Conservation (phyloP, 2,113 vertebrate species). For the Noturus placidus region DNA sequence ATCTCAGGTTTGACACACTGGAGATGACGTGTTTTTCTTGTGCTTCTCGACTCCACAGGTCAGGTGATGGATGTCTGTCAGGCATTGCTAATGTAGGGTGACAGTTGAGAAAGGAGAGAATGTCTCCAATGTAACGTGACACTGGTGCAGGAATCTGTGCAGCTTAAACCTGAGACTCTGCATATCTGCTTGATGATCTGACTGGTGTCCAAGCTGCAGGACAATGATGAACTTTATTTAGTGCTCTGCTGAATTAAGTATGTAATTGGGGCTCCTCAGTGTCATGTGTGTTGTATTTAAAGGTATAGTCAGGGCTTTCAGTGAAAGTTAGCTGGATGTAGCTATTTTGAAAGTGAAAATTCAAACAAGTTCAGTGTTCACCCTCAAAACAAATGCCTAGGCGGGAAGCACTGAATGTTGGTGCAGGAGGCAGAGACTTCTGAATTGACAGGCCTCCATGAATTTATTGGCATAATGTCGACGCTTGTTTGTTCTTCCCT, state of each 20-base stretch:
- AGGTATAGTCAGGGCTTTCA: not conserved
- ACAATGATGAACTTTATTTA: constrained; percentile 40
- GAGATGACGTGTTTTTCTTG: not conserved
- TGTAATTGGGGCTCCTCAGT: constrained; percentile 31
- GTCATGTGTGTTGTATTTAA: not conserved
- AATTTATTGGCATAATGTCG: not conserved
- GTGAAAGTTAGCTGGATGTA: not conserved
- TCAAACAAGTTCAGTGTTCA: not conserved
- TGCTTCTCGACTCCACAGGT: not conserved
- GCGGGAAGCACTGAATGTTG: not conserved
- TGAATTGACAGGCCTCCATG: not conserved
- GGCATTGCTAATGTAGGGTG: constrained; percentile 14
- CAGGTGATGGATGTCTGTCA: constrained; percentile 7
- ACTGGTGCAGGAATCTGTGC: not conserved
- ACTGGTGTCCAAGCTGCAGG: constrained; percentile 20
- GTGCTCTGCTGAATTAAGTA: not conserved
- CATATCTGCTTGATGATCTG: constrained; percentile 40
- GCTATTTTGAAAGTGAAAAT: not conserved
- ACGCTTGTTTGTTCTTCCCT: not conserved
- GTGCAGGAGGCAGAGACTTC: not conserved
- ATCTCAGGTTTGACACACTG: not conserved
- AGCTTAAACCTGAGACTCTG: constrained; percentile 26
- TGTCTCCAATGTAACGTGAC: constrained; percentile 15
- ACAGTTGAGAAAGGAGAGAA: constrained; percentile 18
- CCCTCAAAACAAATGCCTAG: not conserved